These are phyloP conservation scores for Lynx canadensis DNA, from an alignment of 2,113 vertebrate species.

Conservation along the genomic window DNA sequence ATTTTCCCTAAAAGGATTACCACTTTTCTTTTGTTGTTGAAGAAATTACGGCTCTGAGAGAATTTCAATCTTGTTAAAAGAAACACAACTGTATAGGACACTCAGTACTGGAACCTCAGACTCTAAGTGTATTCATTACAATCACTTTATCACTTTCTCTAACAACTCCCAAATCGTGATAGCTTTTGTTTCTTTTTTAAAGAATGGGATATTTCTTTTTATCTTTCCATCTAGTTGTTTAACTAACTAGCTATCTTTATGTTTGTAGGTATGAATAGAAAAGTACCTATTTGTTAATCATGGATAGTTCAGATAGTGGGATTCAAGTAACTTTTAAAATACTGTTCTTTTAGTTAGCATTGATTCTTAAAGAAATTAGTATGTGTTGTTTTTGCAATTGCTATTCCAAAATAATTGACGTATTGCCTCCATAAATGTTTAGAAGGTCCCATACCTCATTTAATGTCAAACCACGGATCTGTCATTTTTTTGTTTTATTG, in stretches of 20 bases:
- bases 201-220: not conserved
- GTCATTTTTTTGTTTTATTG: not conserved
- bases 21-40: not conserved
- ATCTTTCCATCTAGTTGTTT: not conserved
- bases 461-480: not conserved
- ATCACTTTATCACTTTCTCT: not conserved
- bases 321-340: not conserved
- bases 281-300: not conserved
- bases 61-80: not conserved
- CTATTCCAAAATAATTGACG: not conserved
- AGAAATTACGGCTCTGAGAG: not conserved
- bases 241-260: not conserved
- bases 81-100: not conserved
- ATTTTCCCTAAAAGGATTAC: not conserved
- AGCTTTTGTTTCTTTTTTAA: not conserved
- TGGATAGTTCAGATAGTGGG: not conserved
- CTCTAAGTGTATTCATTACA: not conserved
- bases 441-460: not conserved
- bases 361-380: not conserved
- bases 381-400: not conserved
- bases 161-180: not conserved
- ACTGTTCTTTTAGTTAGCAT: not conserved
- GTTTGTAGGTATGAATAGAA: not conserved
- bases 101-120: not conserved
- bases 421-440: not conserved